phyloP scores from a whole-genome alignment of 2,888 invertebrate species.

The Drosophila mayaguana region DNA sequence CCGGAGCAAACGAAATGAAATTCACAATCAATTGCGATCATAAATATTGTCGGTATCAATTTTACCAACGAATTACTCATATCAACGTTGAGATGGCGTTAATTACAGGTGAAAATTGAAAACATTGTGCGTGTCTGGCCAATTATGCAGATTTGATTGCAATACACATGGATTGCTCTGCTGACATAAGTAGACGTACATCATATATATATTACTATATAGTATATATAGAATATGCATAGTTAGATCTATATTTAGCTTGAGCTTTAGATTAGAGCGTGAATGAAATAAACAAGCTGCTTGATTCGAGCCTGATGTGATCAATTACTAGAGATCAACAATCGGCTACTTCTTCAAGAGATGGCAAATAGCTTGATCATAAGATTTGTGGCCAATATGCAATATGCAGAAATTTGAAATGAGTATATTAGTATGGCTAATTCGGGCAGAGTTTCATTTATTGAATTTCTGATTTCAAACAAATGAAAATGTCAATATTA shows the following conservation, averaged over 20 bases:
- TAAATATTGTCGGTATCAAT: conserved; percentile 66
- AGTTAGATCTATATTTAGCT: conserved; percentile 61
- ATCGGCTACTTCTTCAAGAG: neutral
- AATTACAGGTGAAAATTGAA: conserved; percentile 79
- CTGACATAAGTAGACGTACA: conserved; percentile 8
- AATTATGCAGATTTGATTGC: conserved; percentile 70
- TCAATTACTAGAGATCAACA: conserved; percentile 21
- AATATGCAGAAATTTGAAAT: neutral
- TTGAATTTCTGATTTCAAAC: too few relatives aligned
- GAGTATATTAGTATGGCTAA: neutral
- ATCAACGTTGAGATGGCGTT: conserved; percentile 59
- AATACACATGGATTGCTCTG: conserved; percentile 46
- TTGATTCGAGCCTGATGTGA: conserved; percentile 17
- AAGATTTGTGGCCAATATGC: neutral
- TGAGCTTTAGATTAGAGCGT: conserved; percentile 69
- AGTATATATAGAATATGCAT: neutral
- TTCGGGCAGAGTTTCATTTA: too few relatives aligned
- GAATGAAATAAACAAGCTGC: conserved; percentile 49
- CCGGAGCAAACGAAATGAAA: conserved; percentile 30
- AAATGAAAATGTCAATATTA: neutral
- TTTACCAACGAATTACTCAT: conserved; percentile 58
- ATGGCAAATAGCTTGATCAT: neutral
- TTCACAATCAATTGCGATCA: conserved; percentile 47
- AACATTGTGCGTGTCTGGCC: conserved; percentile 68
- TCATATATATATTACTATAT: neutral